A percentile compares a stretch with the other conserved stretches of the same genome.
Conservation (phyloP, 2,888 invertebrate species). For the Griposia aprilina region DNA sequence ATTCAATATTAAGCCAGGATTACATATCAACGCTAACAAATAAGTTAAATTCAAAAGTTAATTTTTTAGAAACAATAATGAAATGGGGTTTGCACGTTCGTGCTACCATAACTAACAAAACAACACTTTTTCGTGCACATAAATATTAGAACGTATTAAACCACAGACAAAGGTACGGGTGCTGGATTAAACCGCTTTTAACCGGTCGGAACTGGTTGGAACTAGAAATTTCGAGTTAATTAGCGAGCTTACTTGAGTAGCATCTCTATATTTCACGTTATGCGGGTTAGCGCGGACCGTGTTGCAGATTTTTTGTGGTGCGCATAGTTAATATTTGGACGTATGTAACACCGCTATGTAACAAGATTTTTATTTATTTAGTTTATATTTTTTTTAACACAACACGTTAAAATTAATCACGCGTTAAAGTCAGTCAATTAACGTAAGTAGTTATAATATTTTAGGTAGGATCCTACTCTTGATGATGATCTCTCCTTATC, state of each 20-base stretch:
- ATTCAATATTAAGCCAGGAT: not conserved
- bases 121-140: slow-evolving; percentile 48
- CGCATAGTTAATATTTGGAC: not conserved
- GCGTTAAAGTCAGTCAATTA: too few species aligned
- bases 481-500: too few species aligned
- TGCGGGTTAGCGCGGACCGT: slow-evolving; percentile 47
- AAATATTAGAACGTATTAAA: slow-evolving; percentile 57
- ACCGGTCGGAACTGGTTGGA: slow-evolving; percentile 39
- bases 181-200: slow-evolving; percentile 49
- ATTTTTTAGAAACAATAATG: slow-evolving; percentile 7
- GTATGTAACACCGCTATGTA: slow-evolving; percentile 35
- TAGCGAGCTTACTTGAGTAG: slow-evolving; percentile 56
- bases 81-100: slow-evolving; percentile 7
- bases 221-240: slow-evolving; percentile 63
- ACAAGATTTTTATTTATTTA: not conserved
- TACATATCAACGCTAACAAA: not conserved
- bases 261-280: slow-evolving; percentile 60
- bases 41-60: slow-evolving; percentile 15
- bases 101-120: slow-evolving; percentile 31
- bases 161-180: slow-evolving; percentile 54
- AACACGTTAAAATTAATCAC: not conserved
- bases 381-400: not conserved
- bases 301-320: slow-evolving; percentile 56
- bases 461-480: too few species aligned
- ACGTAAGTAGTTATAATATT: too few species aligned